Base-by-base conservation (phyloP, 1,140 invertebrate genomes). In the Trichogramma pretiosum region DNA sequence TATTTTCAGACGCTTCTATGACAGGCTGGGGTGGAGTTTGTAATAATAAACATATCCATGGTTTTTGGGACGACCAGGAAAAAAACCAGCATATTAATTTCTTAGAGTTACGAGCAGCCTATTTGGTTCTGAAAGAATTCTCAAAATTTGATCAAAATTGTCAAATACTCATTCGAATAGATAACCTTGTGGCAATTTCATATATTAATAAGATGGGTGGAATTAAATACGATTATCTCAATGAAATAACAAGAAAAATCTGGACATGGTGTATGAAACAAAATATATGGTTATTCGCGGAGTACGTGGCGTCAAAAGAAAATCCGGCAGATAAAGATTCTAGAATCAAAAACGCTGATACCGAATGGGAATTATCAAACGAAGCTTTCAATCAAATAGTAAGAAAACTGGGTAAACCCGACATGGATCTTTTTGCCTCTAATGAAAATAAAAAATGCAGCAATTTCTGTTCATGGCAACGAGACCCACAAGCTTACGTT, bases 71-170 rank as follows among this genome's bases (percentile, higher is more conserved):
- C 48, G 35, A 14, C 11, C 0, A 9, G 7, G 33, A 62, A 57
- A 54, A 24, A 11, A 16, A 37, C 17, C 39, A 59, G 48, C 46
- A 26, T 24, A 69, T 68, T 22, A 67, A 70, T 55, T 65, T 59
- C 44, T 53, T 68, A 48, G 64, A 68, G 44, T 22, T 67, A 0
- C 24, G 57, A 32, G 61, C 67, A 0, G 55, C 49, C 4, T 65
- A 63, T 49, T 19, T 62, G 5, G 59, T 47, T 0, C 24, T 69
- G n/a, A 64, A 68, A 56, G 56, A 42, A 22, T 70, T 67, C 54
- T 62, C 57, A 13, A 38, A 18, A 5, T 39, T 62, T 14, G 5
- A 42, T 38, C 11, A 21, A 44, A 54, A 62, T 44, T 62, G 57
- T 48, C 18, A 56, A 14, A 53, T 59, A 17, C 41, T 59, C 3